Base-by-base conservation (phyloP, 2,797 vertebrate species). In the Crocidura indochinensis region DNA sequence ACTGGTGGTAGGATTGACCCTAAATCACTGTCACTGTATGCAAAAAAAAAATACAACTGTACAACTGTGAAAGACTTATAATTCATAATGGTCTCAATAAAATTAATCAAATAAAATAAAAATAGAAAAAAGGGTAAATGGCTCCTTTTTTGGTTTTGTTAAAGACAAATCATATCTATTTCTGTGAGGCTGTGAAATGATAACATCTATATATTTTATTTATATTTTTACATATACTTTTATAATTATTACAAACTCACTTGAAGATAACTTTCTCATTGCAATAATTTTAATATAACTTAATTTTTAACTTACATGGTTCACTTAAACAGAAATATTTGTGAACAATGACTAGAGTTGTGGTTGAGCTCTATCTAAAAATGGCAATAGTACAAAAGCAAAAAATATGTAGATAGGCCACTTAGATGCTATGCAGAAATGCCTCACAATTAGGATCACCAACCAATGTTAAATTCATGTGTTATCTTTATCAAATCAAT, bases 81-180 rank as follows among this genome's bases (percentile, higher is more conserved):
- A 38, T 38, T 38, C 38, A 38, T 38, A 38, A 38, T 38, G 38
- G 5, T 38, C 38, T 38, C 5, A 38, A 38, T 38, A 38, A 38
- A 38, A 38, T 38, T 38, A 38, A 38, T 38, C 38, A 38, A 38
- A 38, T 5, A 38, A 38, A 38, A 38, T 38, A 38, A 38, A 38
- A 38, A 60, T 38, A 90, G 49, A 64, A 71, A 92, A 27, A 83
- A 77, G 8, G 72, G 15, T 19, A 68, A 74, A 94, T 44, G 49
- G 11, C 8, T 91, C 65, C 19, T 17, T 67, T 19, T 10, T 82
- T 91, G 38, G 38, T 38, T 38, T 91, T 84, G 24, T 78, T 72
- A 67, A 92, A 88, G 62, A 71, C 38, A 95, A 93, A 92, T 65
- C 19, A 69, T 38, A 27, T 84, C 71, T 89, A 90, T 64, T 81